These are phyloP conservation scores for Albula glossodonta DNA, from an alignment of 2,113 vertebrate species.

Conservation along the genomic window DNA sequence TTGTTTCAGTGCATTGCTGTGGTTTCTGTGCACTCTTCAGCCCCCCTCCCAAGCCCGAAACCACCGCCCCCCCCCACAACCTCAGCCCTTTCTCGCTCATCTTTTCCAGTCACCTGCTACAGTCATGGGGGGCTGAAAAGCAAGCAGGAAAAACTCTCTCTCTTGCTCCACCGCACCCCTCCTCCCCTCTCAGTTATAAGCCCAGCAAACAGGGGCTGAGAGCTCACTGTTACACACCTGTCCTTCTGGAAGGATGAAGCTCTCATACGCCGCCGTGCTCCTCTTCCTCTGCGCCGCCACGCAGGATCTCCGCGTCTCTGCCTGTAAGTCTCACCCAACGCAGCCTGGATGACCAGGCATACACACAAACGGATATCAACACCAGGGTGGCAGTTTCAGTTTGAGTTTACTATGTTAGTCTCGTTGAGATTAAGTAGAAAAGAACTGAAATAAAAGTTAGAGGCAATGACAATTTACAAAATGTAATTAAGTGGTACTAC, in stretches of 20 bases:
- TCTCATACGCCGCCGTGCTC: neutral
- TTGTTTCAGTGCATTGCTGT: too few relatives aligned
- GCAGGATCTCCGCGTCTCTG: neutral
- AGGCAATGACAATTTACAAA: too few relatives aligned
- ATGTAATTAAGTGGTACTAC: too few relatives aligned
- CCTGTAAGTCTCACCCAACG: neutral
- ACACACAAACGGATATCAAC: neutral
- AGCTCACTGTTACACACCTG: neutral
- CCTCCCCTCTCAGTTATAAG: neutral
- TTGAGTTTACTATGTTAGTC: too few relatives aligned
- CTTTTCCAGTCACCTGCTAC: neutral
- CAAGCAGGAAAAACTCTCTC: neutral
- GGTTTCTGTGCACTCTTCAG: too few relatives aligned
- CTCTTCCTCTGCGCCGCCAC: neutral
- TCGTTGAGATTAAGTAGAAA: too few relatives aligned
- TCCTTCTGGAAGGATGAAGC: neutral
- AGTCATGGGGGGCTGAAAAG: neutral
- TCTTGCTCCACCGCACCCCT: too few relatives aligned
- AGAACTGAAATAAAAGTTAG: too few relatives aligned
- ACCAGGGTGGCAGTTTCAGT: too few relatives aligned
- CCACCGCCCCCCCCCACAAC: neutral
- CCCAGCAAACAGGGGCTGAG: neutral
- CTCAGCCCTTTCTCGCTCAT: neutral
- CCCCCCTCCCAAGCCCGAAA: too few relatives aligned
- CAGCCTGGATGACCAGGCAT: neutral